Evolutionary conservation across 1,140 invertebrate species (phyloP).

Genomic region (Eriosoma lanigerum): DNA sequence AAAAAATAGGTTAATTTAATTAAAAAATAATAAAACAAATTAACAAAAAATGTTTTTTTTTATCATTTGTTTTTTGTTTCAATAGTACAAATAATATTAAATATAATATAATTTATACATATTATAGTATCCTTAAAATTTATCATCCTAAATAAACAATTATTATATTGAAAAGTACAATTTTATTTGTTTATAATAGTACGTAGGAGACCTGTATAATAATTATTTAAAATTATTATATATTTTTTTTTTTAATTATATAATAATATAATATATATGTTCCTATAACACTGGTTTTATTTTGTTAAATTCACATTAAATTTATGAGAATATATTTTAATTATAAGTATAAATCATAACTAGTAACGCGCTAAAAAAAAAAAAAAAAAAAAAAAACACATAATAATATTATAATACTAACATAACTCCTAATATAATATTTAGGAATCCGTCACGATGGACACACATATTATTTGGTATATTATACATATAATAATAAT

Average conservation of each 20-base stretch:
- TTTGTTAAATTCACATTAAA: slow-evolving; percentile 22
- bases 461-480: too few species aligned
- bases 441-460: too few species aligned
- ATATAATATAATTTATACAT: slow-evolving; percentile 26
- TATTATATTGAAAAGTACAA: slow-evolving; percentile 6
- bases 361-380: too few species aligned
- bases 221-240: slow-evolving; percentile 12
- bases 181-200: slow-evolving; percentile 6
- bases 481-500: too few species aligned
- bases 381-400: too few species aligned
- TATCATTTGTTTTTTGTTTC: slow-evolving; percentile 18
- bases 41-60: not conserved
- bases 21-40: not conserved
- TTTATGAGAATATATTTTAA: not conserved
- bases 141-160: slow-evolving; percentile 21
- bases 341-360: not conserved
- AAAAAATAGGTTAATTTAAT: not conserved
- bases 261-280: too few species aligned
- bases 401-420: too few species aligned
- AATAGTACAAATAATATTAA: slow-evolving; percentile 37
- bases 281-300: not conserved
- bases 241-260: not conserved
- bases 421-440: too few species aligned
- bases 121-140: not conserved
- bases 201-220: too few species aligned